Conservation (phyloP, 1,140 invertebrate species). For the Zophobas atratus region DNA sequence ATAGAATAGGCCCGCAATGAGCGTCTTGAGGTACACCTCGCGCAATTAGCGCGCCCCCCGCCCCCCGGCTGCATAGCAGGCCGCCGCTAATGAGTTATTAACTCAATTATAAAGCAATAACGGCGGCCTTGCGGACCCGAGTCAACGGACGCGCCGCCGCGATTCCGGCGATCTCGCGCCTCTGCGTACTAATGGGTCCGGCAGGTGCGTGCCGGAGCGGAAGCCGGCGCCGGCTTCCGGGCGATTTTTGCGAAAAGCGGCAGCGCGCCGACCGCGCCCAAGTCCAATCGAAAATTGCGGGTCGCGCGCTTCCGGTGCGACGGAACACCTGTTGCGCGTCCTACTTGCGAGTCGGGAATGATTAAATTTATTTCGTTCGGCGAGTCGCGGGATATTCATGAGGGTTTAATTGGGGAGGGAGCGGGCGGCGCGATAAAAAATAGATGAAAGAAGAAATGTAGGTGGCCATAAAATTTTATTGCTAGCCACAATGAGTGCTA, state of each 20-base stretch:
- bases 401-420: too few species aligned
- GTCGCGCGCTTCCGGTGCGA: slow-evolving; percentile 11
- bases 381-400: not conserved
- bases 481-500: too few species aligned
- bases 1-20: too few species aligned
- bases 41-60: slow-evolving; percentile 2
- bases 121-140: slow-evolving; percentile 28
- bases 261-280: slow-evolving; percentile 15
- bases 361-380: slow-evolving; percentile 33
- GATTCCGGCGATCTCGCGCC: not conserved
- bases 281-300: slow-evolving; percentile 31
- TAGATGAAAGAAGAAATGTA: not conserved
- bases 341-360: slow-evolving; percentile 41
- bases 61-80: not conserved
- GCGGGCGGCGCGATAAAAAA: too few species aligned
- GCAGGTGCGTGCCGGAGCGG: not conserved
- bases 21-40: too few species aligned
- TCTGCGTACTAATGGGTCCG: not conserved
- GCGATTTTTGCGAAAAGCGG: slow-evolving; percentile 8
- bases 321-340: slow-evolving; percentile 45
- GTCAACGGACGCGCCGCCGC: slow-evolving; percentile 21
- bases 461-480: too few species aligned
- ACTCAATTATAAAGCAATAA: slow-evolving; percentile 35
- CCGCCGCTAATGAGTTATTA: slow-evolving; percentile 30
- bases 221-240: not conserved